Percentiles rank a stretch among this genome's conserved stretches.
Evolutionary conservation across 2,888 invertebrate genomes (phyloP).

Genomic region (Dryococelus australis): DNA sequence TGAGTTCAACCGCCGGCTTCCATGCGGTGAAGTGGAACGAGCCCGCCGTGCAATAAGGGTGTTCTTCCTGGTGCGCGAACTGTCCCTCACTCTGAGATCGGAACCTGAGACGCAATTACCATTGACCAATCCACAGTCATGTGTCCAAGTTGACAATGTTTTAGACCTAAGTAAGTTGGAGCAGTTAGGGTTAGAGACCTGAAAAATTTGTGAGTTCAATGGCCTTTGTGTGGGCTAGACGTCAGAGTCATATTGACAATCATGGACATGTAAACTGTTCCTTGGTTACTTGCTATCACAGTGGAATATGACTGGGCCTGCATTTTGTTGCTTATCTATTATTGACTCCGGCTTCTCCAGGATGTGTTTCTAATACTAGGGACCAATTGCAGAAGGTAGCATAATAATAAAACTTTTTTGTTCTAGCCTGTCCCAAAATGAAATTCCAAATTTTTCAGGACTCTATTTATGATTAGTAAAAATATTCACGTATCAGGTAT

Average conservation of each 20-base stretch:
- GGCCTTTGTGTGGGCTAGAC: too few species aligned
- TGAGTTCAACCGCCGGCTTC: conserved; percentile 89
- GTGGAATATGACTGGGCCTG: neutral
- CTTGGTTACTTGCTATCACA: neutral
- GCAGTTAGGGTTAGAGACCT: neutral
- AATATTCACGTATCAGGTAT: too few species aligned
- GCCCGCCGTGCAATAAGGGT: conserved; percentile 90
- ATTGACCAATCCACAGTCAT: conserved; percentile 84
- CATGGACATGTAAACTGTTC: conserved; percentile 31
- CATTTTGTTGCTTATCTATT: too few species aligned
- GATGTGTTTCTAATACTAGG: too few species aligned
- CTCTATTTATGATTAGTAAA: too few species aligned
- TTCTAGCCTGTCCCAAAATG: too few species aligned
- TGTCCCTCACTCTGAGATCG: conserved; percentile 76
- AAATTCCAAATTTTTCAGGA: too few species aligned
- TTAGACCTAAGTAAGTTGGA: conserved; percentile 87
- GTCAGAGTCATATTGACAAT: too few species aligned
- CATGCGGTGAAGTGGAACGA: conserved; percentile 94
- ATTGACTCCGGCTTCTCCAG: too few species aligned
- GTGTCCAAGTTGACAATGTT: conserved; percentile 92
- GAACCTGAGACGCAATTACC: conserved; percentile 89
- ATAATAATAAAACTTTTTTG: too few species aligned
- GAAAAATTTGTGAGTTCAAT: conserved; percentile 21
- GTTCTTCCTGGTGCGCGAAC: conserved; percentile 85
- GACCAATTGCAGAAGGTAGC: too few species aligned